A percentile compares a stretch with the other conserved stretches of the same genome.
Evolutionary conservation across 1,140 invertebrate genomes (phyloP).

Genomic region (Amphibalanus amphitrite): DNA sequence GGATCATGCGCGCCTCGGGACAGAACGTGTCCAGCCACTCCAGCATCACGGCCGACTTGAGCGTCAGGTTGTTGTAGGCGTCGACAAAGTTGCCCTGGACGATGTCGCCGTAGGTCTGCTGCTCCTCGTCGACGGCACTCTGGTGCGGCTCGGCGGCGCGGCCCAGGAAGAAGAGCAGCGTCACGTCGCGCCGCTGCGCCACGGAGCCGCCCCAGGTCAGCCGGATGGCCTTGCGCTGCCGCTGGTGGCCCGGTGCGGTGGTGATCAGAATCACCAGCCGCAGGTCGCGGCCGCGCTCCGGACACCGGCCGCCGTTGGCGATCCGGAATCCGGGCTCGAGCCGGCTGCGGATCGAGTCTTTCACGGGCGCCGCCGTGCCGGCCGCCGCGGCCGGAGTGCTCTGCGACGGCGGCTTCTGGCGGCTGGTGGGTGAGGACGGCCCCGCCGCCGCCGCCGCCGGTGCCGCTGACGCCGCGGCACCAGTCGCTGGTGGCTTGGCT

Average conservation of each 20-base stretch:
- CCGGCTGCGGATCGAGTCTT: conserved; percentile 18
- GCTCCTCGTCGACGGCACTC: conserved; percentile 19
- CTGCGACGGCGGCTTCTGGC: too few species aligned
- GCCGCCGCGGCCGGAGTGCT: too few species aligned
- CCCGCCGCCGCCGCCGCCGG: too few species aligned
- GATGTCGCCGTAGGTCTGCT: conserved; percentile 22
- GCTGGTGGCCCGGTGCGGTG: conserved; percentile 52
- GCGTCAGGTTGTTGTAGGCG: too few species aligned
- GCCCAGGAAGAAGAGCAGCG: conserved; percentile 60
- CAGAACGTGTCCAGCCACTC: conserved; percentile 60
- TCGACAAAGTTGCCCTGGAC: conserved; percentile 52
- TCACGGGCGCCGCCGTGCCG: too few species aligned
- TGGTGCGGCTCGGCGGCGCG: conserved; percentile 13
- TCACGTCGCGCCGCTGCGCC: conserved; percentile 41
- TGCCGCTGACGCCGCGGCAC: too few species aligned
- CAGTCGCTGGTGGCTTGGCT: too few species aligned
- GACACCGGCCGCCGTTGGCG: conserved; percentile 44
- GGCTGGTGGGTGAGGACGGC: too few species aligned
- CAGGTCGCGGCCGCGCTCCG: conserved; percentile 40
- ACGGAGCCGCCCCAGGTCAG: conserved; percentile 75
- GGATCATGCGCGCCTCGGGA: conserved; percentile 45
- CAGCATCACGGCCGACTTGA: too few species aligned
- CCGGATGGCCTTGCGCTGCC: conserved; percentile 53
- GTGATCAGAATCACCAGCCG: conserved; percentile 54
- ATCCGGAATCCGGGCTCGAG: conserved; percentile 21